Evolutionary conservation across 1,140 invertebrate species (phyloP).

Genomic region (Drosophila setifemur): DNA sequence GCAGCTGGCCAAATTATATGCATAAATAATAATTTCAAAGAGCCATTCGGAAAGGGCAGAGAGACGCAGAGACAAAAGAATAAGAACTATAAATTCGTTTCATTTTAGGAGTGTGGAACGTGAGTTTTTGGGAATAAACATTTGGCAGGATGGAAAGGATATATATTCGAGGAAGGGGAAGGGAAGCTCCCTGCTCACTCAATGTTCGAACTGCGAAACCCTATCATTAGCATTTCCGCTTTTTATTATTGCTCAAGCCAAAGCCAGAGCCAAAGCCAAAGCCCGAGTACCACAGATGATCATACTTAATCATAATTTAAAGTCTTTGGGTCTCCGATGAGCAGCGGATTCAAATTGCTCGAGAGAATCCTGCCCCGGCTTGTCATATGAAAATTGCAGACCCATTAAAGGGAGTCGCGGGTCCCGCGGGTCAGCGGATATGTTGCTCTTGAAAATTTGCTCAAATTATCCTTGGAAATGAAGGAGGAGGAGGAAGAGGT

Average conservation of each 20-base stretch:
- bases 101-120: conserved; percentile 43
- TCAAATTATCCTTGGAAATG: conserved; percentile 52
- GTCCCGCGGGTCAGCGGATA: conserved; percentile 57
- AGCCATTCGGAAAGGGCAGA: too few species aligned
- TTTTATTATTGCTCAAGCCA: conserved; percentile 75
- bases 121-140: conserved; percentile 24
- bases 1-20: conserved; percentile 77
- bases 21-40: conserved; percentile 80
- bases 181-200: conserved; percentile 3
- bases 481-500: conserved; percentile 6
- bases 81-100: conserved; percentile 70
- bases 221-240: conserved; percentile 82
- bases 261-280: conserved; percentile 3
- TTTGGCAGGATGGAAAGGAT: conserved; percentile 36
- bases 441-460: conserved; percentile 65
- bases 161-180: conserved; percentile 21
- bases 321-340: conserved; percentile 31
- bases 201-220: conserved; percentile 51
- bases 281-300: conserved; percentile 64
- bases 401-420: conserved; percentile 51
- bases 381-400: conserved; percentile 77
- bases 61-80: conserved; percentile 41
- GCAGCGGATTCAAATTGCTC: conserved; percentile 56
- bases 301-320: conserved; percentile 82
- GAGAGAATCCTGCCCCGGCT: conserved; percentile 23